Percentiles rank a stretch among this genome's conserved stretches.
Evolutionary conservation across 2,113 vertebrate species (phyloP).

Genomic region (Psilopsiagon aurifrons): DNA sequence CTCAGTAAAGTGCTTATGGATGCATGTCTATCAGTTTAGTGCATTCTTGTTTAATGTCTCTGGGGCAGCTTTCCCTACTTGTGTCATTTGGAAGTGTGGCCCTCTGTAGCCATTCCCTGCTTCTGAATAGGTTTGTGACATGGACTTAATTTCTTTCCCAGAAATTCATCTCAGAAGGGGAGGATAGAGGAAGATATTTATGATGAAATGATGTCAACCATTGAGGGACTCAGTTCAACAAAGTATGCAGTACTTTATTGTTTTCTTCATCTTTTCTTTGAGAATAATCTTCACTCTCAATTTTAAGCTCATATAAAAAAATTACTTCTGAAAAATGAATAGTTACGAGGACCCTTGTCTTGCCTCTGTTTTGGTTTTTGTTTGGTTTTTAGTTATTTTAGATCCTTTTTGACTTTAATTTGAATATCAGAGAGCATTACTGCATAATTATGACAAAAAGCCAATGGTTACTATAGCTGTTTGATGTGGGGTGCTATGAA

Average conservation of each 20-base stretch:
- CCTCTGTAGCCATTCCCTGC: background rate
- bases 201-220: slow-evolving; percentile 93
- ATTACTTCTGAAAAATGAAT: background rate
- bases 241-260: slow-evolving; percentile 75
- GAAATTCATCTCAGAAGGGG: slow-evolving; percentile 90
- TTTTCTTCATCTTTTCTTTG: background rate
- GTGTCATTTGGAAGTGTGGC: background rate
- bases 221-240: slow-evolving; percentile 90
- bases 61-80: background rate
- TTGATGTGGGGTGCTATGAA: background rate
- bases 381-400: background rate
- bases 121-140: slow-evolving; percentile 11
- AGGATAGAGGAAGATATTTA: slow-evolving; percentile 91
- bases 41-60: background rate
- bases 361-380: background rate
- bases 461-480: background rate
- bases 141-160: slow-evolving; percentile 57
- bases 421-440: background rate
- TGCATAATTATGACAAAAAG: background rate
- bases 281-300: background rate
- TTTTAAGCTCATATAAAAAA: background rate
- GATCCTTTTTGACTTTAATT: background rate
- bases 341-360: background rate
- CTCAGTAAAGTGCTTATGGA: background rate
- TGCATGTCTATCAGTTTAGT: background rate